Evolutionary conservation across 1,140 invertebrate genomes (phyloP).

Genomic region (Amyelois transitella): DNA sequence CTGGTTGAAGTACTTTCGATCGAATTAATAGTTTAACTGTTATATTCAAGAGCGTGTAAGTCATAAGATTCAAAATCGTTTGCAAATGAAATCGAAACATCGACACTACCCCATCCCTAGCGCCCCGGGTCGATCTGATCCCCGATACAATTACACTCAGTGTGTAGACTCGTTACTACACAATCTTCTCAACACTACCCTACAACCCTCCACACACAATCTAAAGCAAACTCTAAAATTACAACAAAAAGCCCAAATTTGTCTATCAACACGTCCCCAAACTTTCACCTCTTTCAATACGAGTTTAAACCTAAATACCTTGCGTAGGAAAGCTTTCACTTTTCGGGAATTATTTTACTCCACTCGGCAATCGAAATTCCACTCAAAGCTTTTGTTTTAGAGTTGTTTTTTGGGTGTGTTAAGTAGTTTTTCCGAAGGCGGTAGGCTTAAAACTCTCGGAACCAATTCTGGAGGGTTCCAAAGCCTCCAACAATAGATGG

Average conservation of each 20-base stretch:
- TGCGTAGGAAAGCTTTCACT: conserved; percentile 71
- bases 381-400: conserved; percentile 28
- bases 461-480: conserved; percentile 64
- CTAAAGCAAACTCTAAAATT: conserved; percentile 31
- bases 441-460: conserved; percentile 69
- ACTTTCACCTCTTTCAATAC: conserved; percentile 74
- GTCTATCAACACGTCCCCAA: conserved; percentile 31
- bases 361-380: conserved; percentile 23
- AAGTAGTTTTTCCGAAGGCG: conserved; percentile 53
- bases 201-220: conserved; percentile 10
- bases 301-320: conserved; percentile 74
- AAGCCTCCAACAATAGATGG: conserved; percentile 66
- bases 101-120: conserved; percentile 36
- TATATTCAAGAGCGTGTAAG: background rate
- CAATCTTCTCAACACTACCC: conserved; percentile 64
- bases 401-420: conserved; percentile 23
- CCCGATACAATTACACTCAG: conserved; percentile 71
- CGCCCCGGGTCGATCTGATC: conserved; percentile 52
- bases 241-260: conserved; percentile 27
- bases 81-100: conserved; percentile 14
- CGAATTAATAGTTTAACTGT: no score
- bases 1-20: no score
- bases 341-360: conserved; percentile 68
- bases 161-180: conserved; percentile 68
- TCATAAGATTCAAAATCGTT: conserved; percentile 24